Percentiles rank a stretch among this genome's conserved stretches.
phyloP scores from a whole-genome alignment of 2,797 vertebrate species.

The Ataeniobius toweri region DNA sequence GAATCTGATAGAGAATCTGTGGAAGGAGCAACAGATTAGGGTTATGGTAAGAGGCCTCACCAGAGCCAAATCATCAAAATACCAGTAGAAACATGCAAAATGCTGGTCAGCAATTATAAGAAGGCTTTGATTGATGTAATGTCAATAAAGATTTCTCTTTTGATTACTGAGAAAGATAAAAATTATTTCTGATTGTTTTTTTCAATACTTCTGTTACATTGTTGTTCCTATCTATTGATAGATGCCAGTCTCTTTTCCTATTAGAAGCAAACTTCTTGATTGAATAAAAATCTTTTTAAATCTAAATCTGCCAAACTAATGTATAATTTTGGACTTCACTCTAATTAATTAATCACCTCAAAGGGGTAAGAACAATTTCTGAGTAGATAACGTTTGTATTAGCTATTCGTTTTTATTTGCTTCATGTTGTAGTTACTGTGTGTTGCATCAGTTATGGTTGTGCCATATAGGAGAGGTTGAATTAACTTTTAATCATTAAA shows the following conservation, averaged over 20 bases:
- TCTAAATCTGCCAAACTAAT: neutral
- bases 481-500: neutral
- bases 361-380: neutral
- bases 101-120: neutral
- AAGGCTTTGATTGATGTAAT: neutral
- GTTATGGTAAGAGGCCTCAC: neutral
- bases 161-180: neutral
- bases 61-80: neutral
- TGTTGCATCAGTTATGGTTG: neutral
- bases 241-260: neutral
- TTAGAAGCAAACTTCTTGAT: neutral
- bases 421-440: neutral
- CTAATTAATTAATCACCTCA: neutral
- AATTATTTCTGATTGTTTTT: neutral
- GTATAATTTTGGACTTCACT: neutral
- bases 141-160: neutral
- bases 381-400: neutral
- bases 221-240: neutral
- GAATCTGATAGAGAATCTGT: neutral
- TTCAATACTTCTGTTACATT: neutral
- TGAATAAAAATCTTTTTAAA: neutral
- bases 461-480: neutral
- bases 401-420: neutral
- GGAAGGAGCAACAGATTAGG: neutral
- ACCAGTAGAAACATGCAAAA: neutral